Evolutionary conservation across 2,113 vertebrate genomes (phyloP).

Genomic region (Cephalopterus ornatus): DNA sequence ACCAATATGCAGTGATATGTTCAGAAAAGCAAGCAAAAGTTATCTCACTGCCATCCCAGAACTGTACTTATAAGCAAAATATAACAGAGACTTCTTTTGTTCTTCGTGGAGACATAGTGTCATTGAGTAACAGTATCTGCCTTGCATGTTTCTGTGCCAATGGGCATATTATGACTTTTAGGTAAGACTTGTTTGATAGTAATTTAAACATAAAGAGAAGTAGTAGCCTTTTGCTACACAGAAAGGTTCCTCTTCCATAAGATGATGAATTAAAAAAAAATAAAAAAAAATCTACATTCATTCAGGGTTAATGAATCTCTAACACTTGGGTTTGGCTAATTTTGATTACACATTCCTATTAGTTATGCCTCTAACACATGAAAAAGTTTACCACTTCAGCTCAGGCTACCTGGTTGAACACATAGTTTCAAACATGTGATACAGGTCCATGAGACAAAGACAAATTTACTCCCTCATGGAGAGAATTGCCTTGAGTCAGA

Average conservation of each 20-base stretch:
- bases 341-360: neutral
- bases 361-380: neutral
- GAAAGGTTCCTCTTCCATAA: neutral
- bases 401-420: neutral
- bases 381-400: neutral
- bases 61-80: slow-evolving; percentile 93
- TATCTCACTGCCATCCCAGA: slow-evolving; percentile 92
- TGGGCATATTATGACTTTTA: slow-evolving; percentile 98
- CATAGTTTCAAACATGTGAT: neutral
- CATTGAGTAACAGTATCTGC: slow-evolving; percentile 87
- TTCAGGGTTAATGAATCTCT: neutral
- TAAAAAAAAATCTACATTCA: neutral
- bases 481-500: neutral
- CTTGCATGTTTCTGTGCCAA: slow-evolving; percentile 98
- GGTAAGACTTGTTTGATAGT: slow-evolving; percentile 75
- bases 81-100: slow-evolving; percentile 98
- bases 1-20: slow-evolving; percentile 95
- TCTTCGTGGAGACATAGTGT: slow-evolving; percentile 91
- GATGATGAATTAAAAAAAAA: neutral
- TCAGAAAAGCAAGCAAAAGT: slow-evolving; percentile 99
- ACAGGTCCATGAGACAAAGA: neutral
- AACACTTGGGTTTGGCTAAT: neutral
- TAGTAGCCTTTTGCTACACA: neutral
- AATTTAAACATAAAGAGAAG: neutral
- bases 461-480: neutral